Evolutionary conservation across 1,140 invertebrate species (phyloP).

Genomic region (Drosophila orosa): DNA sequence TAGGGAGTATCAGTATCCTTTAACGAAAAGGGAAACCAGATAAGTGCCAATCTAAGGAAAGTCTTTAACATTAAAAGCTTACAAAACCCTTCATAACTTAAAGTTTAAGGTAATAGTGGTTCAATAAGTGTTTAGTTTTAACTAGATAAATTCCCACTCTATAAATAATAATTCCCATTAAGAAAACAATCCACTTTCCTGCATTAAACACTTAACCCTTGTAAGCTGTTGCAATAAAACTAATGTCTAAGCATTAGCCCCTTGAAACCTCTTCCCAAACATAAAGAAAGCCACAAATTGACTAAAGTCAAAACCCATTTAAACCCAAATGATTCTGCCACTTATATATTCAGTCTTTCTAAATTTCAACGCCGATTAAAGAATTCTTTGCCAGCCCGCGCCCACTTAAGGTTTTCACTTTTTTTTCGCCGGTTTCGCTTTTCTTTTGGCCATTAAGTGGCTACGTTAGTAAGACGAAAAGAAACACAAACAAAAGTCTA

Average conservation of each 20-base stretch:
- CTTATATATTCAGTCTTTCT: constrained; percentile 19
- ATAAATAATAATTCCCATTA: neutral
- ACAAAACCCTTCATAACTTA: too few species aligned
- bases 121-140: neutral
- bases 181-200: neutral
- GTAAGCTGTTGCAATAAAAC: neutral
- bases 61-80: too few species aligned
- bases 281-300: constrained; percentile 4
- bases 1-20: neutral
- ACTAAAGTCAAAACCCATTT: constrained; percentile 7
- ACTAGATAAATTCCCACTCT: too few species aligned
- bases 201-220: neutral
- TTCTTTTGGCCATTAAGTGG: constrained; percentile 66
- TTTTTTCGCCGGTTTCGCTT: constrained; percentile 65
- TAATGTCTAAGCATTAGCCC: neutral
- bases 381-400: constrained; percentile 53
- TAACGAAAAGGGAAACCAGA: neutral
- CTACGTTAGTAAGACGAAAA: constrained; percentile 19
- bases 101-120: neutral
- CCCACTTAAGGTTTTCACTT: constrained; percentile 65
- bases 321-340: constrained; percentile 19
- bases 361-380: constrained; percentile 30
- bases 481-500: constrained; percentile 47
- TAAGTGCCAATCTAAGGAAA: neutral
- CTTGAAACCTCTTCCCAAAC: neutral